Evolutionary conservation across 2,888 invertebrate species (phyloP), one percentile per base, ranked within the genome.

Genomic region (Dryadula phaetusa): DNA sequence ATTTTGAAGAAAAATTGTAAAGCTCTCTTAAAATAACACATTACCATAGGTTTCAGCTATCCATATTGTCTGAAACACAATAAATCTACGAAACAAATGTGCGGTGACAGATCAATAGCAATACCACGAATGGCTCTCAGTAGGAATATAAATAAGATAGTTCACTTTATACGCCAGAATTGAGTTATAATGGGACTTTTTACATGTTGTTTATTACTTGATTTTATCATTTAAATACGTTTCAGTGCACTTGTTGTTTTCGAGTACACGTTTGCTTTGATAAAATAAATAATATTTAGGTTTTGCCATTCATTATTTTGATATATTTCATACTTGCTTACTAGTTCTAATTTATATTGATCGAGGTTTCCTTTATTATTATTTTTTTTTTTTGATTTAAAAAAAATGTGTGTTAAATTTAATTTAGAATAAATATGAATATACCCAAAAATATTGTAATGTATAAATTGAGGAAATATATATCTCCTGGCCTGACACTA

Each of bases 71-170:
- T 75, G 74, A 76, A 76, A 77, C 75, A 75, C 76, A 75, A 82
- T 83, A 83, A 77, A 77, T 77, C 75, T 67, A 69, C 70, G 62
- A 74, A 71, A 76, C 73, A 75, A 74, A 75, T 75, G 77, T 75
- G 73, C 78, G 80, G 78, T 79, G 81, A 83, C 82, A 80, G 76
- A 77, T 73, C 77, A 80, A 81, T 85, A 83, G 80, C 81, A 79
- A 79, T 69, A 70, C 72, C 74, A 67, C 75, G 77, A 83, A 82
- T 82, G 77, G 79, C 77, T 75, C 85, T 83, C 84, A 72, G 81
- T 80, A 79, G 82, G 77, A 80, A 82, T 79, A 84, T 84, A 85
- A 85, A 85, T 82, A 84, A 83, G 82, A 82, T 75, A 72, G 64
- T 68, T 65, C 72, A 63, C 77, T 77, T 68, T 69, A 72, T 64